Evolutionary conservation across 2,888 invertebrate species (phyloP).

Genomic region (Heliconius charithonia): DNA sequence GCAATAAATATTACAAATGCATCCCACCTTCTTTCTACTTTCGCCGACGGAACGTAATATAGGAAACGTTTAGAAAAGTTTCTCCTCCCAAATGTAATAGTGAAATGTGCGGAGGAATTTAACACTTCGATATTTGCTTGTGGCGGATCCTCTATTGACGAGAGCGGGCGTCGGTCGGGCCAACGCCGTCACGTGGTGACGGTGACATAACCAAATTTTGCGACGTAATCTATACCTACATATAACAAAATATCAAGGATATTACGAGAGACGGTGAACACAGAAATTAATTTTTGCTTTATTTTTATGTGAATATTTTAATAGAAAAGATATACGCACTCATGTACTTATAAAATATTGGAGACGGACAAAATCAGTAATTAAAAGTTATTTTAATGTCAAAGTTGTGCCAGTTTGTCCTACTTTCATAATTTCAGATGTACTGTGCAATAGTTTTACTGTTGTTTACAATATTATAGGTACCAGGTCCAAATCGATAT

Average conservation of each 20-base stretch:
- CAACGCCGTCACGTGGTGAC: conserved; percentile 54
- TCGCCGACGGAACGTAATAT: conserved; percentile 18
- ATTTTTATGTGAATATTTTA: neutral
- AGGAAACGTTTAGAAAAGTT: conserved; percentile 34
- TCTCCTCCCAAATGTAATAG: conserved; percentile 47
- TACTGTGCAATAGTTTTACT: too few relatives aligned
- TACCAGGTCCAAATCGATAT: too few relatives aligned
- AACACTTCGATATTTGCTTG: conserved; percentile 56
- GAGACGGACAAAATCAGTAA: too few relatives aligned
- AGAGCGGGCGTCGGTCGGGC: conserved; percentile 40
- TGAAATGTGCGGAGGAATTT: conserved; percentile 56
- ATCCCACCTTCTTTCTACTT: conserved; percentile 22
- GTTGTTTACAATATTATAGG: too few relatives aligned
- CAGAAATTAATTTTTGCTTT: too few relatives aligned
- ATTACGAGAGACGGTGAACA: neutral
- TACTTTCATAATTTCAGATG: too few relatives aligned
- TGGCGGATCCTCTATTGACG: conserved; percentile 62
- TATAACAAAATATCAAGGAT: neutral
- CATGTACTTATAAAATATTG: too few relatives aligned
- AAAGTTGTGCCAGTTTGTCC: too few relatives aligned
- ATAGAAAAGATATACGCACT: neutral
- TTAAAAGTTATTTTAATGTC: too few relatives aligned
- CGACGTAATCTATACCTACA: conserved; percentile 48
- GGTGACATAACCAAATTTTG: conserved; percentile 64
- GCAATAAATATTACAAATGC: conserved; percentile 15